Percentiles rank a stretch among this genome's conserved stretches.
Evolutionary conservation across 2,888 invertebrate species (phyloP).

Genomic region (Zygothrica quintamaculata): DNA sequence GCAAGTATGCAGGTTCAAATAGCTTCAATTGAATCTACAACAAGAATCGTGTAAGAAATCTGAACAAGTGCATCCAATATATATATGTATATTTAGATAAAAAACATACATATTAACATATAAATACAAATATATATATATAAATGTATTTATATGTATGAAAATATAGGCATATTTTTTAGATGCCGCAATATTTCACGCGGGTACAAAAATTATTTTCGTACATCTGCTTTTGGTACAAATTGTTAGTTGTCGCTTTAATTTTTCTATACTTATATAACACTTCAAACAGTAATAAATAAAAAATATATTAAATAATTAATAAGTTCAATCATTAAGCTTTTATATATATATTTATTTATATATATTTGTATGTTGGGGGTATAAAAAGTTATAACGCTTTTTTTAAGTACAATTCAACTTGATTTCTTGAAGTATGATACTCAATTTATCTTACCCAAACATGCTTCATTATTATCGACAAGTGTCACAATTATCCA

Average conservation of each 20-base stretch:
- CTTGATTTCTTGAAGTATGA: too few relatives aligned
- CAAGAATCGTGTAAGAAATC: constrained; percentile 33
- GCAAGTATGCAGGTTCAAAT: constrained; percentile 43
- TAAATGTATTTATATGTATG: constrained; percentile 10
- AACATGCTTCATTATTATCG: too few relatives aligned
- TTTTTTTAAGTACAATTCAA: too few relatives aligned
- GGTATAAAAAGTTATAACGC: too few relatives aligned
- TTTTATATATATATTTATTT: too few relatives aligned
- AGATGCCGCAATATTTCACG: constrained; percentile 15
- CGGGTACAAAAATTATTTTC: constrained; percentile 31
- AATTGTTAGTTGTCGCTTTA: constrained; percentile 22
- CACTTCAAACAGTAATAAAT: constrained; percentile 4
- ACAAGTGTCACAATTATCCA: too few relatives aligned
- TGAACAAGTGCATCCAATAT: constrained; percentile 16
- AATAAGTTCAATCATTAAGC: background rate
- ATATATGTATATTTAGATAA: background rate
- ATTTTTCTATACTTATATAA: constrained; percentile 51
- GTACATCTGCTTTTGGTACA: constrained; percentile 22
- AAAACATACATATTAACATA: constrained; percentile 3
- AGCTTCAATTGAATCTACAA: constrained; percentile 36
- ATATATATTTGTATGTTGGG: too few relatives aligned
- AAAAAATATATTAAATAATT: background rate
- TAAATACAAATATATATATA: background rate
- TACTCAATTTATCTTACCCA: too few relatives aligned
- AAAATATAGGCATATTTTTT: constrained; percentile 25